Base-by-base conservation (phyloP, 2,888 invertebrate species). In the Drosophila meridionalis region DNA sequence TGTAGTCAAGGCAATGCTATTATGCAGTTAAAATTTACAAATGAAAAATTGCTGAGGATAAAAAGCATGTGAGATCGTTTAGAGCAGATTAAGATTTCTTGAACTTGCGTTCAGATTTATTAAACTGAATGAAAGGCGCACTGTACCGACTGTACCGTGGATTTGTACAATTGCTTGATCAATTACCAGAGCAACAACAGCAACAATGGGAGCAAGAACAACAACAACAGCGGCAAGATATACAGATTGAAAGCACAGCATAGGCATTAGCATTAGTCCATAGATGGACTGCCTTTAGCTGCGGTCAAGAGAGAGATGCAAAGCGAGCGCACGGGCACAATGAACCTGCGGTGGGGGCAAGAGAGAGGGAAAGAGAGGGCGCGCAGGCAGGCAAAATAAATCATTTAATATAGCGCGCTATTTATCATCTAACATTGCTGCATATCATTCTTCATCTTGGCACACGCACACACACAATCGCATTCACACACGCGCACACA, bases 391-490 rank as follows among this genome's bases (percentile, higher is more conserved):
- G 66, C 73, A 71, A 84, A 78, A 85, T 85, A 85, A 85, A 85
- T 90, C 87, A 90, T 85, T 89, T 85, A 85, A 85, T 90, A 81
- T 85, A 89, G 85, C 90, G 87, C 85, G 85, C 90, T 87, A 87
- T 87, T 87, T 87, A 87, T 87, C 86, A 87, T 84, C 81, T 79
- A 87, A 80, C 81, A 77, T 84, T 72, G 78, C 80, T 79, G 85
- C 79, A 84, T 87, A 89, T 87, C 85, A 87, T 87, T 87, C 82
- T 81, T 86, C 87, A 84, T 83, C 87, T 78, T 75, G 40, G 67
- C 58, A 65, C 67, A 73, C 59, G 63, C 63, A 68, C 58, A 77
- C 56, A 65, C 26, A 64, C 48, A 56, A 56, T 59, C 12, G 12
- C 30, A 34, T 11, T 14, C 59, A 36, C 60, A 68, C 53, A 53